Conservation (phyloP, 2,888 invertebrate species). For the Anarsia innoxiella region DNA sequence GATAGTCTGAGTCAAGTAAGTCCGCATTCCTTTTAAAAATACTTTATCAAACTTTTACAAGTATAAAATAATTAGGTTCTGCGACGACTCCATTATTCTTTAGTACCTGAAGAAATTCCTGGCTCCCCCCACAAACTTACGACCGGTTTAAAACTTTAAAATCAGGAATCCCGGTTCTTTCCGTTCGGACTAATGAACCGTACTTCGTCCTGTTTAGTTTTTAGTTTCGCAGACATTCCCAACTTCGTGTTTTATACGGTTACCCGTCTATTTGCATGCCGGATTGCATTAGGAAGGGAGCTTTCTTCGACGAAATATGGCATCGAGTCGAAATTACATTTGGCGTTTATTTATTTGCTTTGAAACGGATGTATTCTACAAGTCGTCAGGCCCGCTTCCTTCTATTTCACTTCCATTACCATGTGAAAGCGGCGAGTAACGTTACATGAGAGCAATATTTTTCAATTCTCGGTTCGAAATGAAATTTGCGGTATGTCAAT, state of each 20-base stretch:
- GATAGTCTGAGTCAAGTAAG: slow-evolving; percentile 71
- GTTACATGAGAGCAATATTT: slow-evolving; percentile 50
- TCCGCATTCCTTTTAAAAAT: slow-evolving; percentile 10
- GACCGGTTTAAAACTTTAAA: slow-evolving; percentile 29
- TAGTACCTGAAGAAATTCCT: slow-evolving; percentile 7
- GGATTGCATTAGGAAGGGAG: slow-evolving; percentile 33
- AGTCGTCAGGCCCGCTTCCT: slow-evolving; percentile 25
- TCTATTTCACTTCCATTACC: slow-evolving; percentile 47
- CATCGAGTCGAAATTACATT: slow-evolving; percentile 35
- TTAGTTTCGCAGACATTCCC: slow-evolving; percentile 38
- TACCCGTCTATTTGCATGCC: slow-evolving; percentile 39
- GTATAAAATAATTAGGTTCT: too few relatives aligned
- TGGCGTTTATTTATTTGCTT: slow-evolving; percentile 30
- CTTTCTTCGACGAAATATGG: slow-evolving; percentile 26
- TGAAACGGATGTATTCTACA: slow-evolving; percentile 26
- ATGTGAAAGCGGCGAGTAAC: slow-evolving; percentile 45
- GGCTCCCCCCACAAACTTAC: slow-evolving; percentile 10
- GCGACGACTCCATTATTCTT: slow-evolving; percentile 6
- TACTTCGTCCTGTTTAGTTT: slow-evolving; percentile 35
- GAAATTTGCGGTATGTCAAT: slow-evolving; percentile 50
- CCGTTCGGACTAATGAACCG: slow-evolving; percentile 50
- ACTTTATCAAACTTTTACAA: too few relatives aligned
- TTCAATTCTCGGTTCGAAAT: slow-evolving; percentile 47
- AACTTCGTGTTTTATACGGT: slow-evolving; percentile 32
- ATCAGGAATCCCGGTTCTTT: slow-evolving; percentile 28